Conservation (phyloP, 2,888 invertebrate genomes). For the Pilophorus perplexus region DNA sequence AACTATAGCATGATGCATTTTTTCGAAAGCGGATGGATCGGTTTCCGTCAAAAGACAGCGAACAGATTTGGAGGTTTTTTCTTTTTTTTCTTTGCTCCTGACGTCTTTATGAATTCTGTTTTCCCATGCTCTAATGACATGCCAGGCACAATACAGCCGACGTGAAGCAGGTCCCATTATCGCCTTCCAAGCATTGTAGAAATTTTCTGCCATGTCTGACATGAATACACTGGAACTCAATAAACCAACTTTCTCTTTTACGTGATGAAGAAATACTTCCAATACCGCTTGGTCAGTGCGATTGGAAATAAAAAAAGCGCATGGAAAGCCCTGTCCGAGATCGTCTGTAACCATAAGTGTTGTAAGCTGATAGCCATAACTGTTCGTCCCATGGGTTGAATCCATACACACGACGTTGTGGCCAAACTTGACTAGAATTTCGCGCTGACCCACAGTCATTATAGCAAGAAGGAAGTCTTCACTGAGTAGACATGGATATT, state of each 20-base stretch:
- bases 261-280: slow-evolving; percentile 45
- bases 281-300: slow-evolving; percentile 35
- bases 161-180: slow-evolving; percentile 45
- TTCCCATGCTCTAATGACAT: slow-evolving; percentile 46
- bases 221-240: slow-evolving; percentile 47
- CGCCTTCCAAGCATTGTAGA: slow-evolving; percentile 47
- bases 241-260: slow-evolving; percentile 31
- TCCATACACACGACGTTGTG: slow-evolving; percentile 48
- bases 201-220: slow-evolving; percentile 48
- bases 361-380: slow-evolving; percentile 46
- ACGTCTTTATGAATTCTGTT: background rate
- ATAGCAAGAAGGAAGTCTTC: slow-evolving; percentile 49
- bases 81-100: background rate
- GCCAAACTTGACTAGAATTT: slow-evolving; percentile 47
- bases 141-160: slow-evolving; percentile 49
- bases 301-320: slow-evolving; percentile 46
- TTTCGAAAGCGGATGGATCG: background rate
- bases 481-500: slow-evolving; percentile 44
- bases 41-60: slow-evolving; percentile 22
- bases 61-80: background rate
- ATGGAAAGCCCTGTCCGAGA: too few species aligned
- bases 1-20: background rate
- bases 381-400: slow-evolving; percentile 48
- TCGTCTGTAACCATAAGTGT: slow-evolving; percentile 48
- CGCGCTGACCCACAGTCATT: slow-evolving; percentile 48